phyloP scores from a whole-genome alignment of 2,888 invertebrate species.

The Phymatocera aterrima region DNA sequence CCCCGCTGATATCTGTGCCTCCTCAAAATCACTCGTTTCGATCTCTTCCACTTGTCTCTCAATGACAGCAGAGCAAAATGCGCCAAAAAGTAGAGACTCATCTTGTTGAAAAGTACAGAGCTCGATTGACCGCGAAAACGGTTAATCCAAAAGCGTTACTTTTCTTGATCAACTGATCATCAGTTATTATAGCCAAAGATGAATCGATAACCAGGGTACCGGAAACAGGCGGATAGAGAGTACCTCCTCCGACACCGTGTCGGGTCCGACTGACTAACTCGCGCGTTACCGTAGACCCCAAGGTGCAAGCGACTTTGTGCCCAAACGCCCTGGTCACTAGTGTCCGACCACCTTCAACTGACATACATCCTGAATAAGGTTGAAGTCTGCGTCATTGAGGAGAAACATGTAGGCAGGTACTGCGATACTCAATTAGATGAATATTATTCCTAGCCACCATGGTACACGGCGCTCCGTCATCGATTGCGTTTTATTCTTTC shows the following conservation, averaged over 20 bases:
- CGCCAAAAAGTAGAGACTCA: constrained; percentile 61
- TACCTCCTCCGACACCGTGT: constrained; percentile 57
- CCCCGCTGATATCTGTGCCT: constrained; percentile 67
- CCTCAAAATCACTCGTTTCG: constrained; percentile 60
- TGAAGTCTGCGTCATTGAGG: constrained; percentile 1
- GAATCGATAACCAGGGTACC: not conserved
- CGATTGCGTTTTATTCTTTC: constrained; percentile 9
- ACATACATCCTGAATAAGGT: constrained; percentile 45
- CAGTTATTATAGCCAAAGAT: too few species aligned
- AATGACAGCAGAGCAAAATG: constrained; percentile 61
- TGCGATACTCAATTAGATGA: not conserved
- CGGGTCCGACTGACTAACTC: constrained; percentile 58
- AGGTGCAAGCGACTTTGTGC: not conserved
- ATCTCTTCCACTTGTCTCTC: constrained; percentile 60
- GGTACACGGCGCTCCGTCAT: not conserved
- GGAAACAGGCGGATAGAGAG: not conserved
- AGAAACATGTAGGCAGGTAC: not conserved
- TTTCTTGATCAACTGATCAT: not conserved
- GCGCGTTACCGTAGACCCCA: not conserved
- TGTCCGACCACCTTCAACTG: constrained; percentile 43
- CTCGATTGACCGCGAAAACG: not conserved
- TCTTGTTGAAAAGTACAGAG: not conserved
- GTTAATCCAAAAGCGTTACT: not conserved
- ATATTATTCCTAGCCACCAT: not conserved
- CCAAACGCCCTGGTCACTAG: not conserved